These are phyloP conservation scores for Kuschelorhynchus macadamiae DNA, from an alignment of 2,888 invertebrate genomes.

Conservation along the genomic window DNA sequence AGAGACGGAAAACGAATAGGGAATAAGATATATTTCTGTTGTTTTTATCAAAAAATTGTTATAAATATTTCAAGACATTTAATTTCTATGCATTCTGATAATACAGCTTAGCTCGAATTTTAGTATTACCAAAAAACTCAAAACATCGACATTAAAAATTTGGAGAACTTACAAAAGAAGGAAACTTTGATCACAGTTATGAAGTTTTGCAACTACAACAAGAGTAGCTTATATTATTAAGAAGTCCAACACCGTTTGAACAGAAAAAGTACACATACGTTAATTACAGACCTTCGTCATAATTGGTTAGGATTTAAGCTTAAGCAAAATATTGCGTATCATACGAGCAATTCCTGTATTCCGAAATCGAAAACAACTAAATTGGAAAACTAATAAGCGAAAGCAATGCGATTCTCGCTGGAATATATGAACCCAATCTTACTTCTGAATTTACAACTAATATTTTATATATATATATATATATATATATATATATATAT, in stretches of 20 bases:
- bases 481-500: no score
- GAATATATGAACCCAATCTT: constrained; percentile 27
- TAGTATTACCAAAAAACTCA: constrained; percentile 18
- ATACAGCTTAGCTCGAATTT: no score
- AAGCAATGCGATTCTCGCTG: constrained; percentile 34
- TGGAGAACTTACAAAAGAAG: constrained; percentile 10
- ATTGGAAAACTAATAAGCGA: constrained; percentile 15
- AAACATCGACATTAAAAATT: constrained; percentile 32
- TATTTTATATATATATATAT: no score
- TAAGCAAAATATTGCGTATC: constrained; percentile 42
- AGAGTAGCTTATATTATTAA: constrained; percentile 36
- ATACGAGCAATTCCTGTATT: constrained; percentile 5
- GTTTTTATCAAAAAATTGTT: no score
- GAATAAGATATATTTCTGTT: no score
- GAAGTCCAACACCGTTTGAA: constrained; percentile 29
- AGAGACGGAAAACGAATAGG: no score
- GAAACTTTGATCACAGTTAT: constrained; percentile 45
- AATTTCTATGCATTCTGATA: no score
- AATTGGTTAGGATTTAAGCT: constrained; percentile 44
- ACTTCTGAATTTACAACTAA: constrained; percentile 26
- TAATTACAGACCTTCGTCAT: constrained; percentile 43
- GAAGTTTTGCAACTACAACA: constrained; percentile 29
- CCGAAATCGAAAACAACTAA: background rate
- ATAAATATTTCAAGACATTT: no score
- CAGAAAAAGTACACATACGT: constrained; percentile 34